A percentile compares a stretch with the other conserved stretches of the same genome.
Conservation (phyloP, 2,888 invertebrate genomes). For the Latheticus oryzae region DNA sequence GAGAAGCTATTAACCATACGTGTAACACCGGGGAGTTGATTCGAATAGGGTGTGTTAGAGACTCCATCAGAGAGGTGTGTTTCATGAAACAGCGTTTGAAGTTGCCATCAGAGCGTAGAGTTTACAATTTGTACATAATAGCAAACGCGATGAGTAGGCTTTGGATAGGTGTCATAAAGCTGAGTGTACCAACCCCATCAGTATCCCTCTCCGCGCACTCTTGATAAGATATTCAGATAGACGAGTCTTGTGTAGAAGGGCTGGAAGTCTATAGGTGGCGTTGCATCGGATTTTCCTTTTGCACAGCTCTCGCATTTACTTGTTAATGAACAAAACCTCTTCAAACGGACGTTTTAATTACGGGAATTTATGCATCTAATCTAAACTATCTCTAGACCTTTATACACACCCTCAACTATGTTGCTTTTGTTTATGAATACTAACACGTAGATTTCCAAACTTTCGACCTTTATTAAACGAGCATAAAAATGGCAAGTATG, state of each 20-base stretch:
- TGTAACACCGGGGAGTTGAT: constrained; percentile 21
- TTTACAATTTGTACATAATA: constrained; percentile 47
- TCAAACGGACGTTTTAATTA: constrained; percentile 52
- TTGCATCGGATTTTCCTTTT: constrained; percentile 42
- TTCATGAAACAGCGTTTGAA: constrained; percentile 38
- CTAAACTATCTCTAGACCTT: constrained; percentile 48
- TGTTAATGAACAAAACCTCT: constrained; percentile 52
- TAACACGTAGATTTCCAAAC: constrained; percentile 34
- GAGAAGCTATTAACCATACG: constrained; percentile 28
- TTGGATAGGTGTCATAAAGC: constrained; percentile 47
- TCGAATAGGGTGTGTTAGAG: constrained; percentile 10
- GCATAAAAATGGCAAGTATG: constrained; percentile 6
- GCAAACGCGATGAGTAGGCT: constrained; percentile 41
- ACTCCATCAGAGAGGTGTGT: constrained; percentile 12
- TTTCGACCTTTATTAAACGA: constrained; percentile 9
- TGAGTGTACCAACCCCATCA: constrained; percentile 42
- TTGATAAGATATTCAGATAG: constrained; percentile 45
- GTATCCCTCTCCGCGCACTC: constrained; percentile 22
- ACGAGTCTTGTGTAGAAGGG: constrained; percentile 16
- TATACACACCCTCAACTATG: constrained; percentile 41
- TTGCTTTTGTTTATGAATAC: constrained; percentile 43
- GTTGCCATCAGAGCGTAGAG: constrained; percentile 38
- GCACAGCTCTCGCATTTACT: constrained; percentile 44
- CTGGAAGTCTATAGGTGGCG: constrained; percentile 19
- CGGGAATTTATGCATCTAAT: constrained; percentile 51